Conservation (phyloP, 2,888 invertebrate genomes). For the Conomelus anceps region DNA sequence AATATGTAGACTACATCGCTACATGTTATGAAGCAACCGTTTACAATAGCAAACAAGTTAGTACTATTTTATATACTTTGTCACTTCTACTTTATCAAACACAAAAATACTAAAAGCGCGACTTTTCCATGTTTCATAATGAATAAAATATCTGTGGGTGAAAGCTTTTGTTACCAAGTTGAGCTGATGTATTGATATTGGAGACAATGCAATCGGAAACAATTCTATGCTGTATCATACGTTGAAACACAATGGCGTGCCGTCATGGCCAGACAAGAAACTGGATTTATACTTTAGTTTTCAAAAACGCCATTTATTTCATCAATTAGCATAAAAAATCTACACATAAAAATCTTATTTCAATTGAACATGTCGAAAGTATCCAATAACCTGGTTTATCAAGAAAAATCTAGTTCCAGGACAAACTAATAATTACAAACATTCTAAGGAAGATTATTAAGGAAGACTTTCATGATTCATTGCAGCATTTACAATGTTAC, state of each 20-base stretch:
- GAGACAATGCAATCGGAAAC: background rate
- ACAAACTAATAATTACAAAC: no score
- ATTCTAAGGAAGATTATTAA: no score
- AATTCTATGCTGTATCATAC: background rate
- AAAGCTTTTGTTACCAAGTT: background rate
- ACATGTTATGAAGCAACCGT: background rate
- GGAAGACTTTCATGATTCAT: no score
- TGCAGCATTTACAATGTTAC: no score
- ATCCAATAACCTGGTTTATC: no score
- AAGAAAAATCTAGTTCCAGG: no score
- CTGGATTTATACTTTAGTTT: background rate
- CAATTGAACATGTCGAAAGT: no score
- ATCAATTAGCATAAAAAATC: background rate
- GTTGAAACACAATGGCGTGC: background rate
- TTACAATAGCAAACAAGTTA: background rate
- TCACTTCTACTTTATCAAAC: background rate
- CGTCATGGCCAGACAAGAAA: background rate
- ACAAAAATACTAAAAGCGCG: background rate
- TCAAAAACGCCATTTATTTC: no score
- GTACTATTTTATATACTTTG: background rate
- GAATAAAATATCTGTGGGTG: background rate
- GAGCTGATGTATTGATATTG: background rate
- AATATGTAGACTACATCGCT: background rate
- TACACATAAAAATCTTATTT: no score
- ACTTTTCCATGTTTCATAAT: no score